Conservation (phyloP, 2,113 vertebrate species). For the Grammomys dolichurus region DNA sequence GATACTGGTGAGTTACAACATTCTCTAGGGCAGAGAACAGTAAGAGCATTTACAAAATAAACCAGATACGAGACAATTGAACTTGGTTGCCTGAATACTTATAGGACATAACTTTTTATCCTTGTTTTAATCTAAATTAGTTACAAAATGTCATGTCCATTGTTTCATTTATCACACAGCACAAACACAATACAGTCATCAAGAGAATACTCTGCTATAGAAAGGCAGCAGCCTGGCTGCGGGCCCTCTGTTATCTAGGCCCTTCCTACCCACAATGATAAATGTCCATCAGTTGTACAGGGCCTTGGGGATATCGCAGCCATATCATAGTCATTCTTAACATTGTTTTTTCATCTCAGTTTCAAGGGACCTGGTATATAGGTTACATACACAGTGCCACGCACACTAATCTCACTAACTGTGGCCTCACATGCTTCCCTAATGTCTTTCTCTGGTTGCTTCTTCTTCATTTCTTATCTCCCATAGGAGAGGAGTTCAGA, state of each 20-base stretch:
- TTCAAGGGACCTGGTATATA: background rate
- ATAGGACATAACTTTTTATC: background rate
- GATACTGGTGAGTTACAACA: constrained; percentile 61
- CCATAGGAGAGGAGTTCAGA: background rate
- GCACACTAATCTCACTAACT: background rate
- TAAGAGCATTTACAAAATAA: constrained; percentile 4
- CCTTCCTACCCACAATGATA: background rate
- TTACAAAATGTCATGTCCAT: background rate
- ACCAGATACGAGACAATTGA: background rate
- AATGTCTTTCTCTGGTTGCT: background rate
- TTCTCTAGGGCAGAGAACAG: constrained; percentile 8
- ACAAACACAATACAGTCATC: background rate
- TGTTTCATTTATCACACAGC: background rate
- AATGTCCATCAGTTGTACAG: background rate
- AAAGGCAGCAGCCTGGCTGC: background rate
- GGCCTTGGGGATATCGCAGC: too few species aligned
- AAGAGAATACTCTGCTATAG: background rate
- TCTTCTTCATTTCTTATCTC: background rate
- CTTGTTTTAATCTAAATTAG: background rate
- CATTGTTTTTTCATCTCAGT: background rate
- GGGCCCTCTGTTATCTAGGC: background rate
- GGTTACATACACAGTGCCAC: background rate
- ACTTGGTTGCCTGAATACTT: constrained; percentile 37
- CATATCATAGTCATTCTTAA: background rate
- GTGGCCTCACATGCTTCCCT: background rate